Evolutionary conservation across 2,888 invertebrate genomes (phyloP), one percentile per base, ranked within the genome.

Genomic region (Aspidiotus destructor): DNA sequence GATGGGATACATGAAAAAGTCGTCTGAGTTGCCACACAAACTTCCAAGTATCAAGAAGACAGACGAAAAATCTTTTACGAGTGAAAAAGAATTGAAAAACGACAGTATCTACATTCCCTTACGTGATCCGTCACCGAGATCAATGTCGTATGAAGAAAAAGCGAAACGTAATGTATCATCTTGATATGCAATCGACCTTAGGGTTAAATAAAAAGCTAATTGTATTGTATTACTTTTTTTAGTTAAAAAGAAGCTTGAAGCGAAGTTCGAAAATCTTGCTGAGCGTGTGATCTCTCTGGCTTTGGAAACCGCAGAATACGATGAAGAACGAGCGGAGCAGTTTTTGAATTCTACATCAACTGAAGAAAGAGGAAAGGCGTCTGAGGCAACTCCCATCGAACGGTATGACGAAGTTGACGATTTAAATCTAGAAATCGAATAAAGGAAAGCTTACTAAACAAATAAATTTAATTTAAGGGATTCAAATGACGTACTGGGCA

Each of bases 271-370:
- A 64, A 83, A 84, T 60, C 84, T 92, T 42, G 87, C 90, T 0
- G 90, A 90, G 73, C 84, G 88, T 71, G 86, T 95, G 11, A 85
- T 94, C 63, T 79, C 84, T 1, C 86, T 94, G 77, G 95, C 94
- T 0, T 79, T 94, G 71, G 93, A 95, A 75, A 91, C 92, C 75
- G 91, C 91, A 0, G 86, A 88, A 75, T 94, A 86, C 77, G 87
- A 92, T 72, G 90, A 91, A 76, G 86, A 86, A 67, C 82, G 87
- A 68, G 90, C 92, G 0, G 85, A 84, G 72, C 87, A 89, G 76
- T 89, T 94, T 52, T 40, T 67, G 10, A 60, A 48, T 52, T 57
- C 67, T 8, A 67, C 67, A 8, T 7, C 48, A 52, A 52, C 48
- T 17, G 68, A 68, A 41, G 61, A 68, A 41, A 68, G 61, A 41